A percentile compares a stretch with the other conserved stretches of the same genome.
Evolutionary conservation across 1,140 invertebrate genomes (phyloP).

Genomic region (Caenorhabditis briggsae): DNA sequence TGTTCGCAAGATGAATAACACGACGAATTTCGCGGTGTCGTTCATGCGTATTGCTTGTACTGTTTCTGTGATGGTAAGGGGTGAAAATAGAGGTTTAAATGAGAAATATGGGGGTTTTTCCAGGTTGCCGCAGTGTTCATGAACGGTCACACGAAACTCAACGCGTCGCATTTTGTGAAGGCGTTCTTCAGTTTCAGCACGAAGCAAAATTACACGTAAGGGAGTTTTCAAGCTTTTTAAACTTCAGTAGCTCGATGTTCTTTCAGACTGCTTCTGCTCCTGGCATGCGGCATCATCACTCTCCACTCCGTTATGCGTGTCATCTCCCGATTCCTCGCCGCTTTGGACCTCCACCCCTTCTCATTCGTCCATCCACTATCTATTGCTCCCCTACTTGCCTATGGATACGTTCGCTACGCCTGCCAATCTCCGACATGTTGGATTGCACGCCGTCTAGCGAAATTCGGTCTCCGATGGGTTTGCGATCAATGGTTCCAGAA

Average conservation of each 20-base stretch:
- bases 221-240: not conserved
- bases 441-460: not conserved
- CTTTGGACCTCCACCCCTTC: conserved; percentile 54
- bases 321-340: conserved; percentile 59
- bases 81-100: not conserved
- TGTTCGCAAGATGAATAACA: conserved; percentile 67
- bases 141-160: conserved; percentile 55
- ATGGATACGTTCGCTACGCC: conserved; percentile 1
- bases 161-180: conserved; percentile 50
- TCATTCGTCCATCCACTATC: conserved; percentile 58
- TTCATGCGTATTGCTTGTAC: conserved; percentile 64
- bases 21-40: conserved; percentile 66
- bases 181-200: conserved; percentile 44
- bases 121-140: conserved; percentile 63
- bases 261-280: conserved; percentile 56
- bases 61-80: conserved; percentile 59
- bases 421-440: conserved; percentile 43
- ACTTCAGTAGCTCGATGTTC: not conserved
- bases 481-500: conserved; percentile 41
- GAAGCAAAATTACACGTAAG: conserved; percentile 44
- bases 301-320: conserved; percentile 47
- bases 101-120: too few species aligned
- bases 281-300: conserved; percentile 8
- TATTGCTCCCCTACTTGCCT: conserved; percentile 51
- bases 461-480: conserved; percentile 16